phyloP scores from a whole-genome alignment of 23 tunicate genomes.

The Clavelina lepadiformis region DNA sequence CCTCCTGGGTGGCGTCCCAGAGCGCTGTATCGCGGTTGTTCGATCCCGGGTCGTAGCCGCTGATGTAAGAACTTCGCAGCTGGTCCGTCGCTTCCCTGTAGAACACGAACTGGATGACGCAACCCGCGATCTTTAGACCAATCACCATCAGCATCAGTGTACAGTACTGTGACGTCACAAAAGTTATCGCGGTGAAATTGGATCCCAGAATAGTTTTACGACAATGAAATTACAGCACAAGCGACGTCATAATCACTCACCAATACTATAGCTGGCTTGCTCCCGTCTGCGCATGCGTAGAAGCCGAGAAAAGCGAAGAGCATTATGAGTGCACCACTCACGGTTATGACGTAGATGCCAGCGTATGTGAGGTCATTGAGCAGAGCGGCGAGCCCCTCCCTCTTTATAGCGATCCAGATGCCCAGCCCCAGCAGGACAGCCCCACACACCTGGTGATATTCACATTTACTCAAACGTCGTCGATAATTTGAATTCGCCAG shows the following conservation, averaged over 20 bases:
- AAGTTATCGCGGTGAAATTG: background rate
- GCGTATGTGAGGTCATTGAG: constrained; percentile 35
- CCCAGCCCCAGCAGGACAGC: constrained; percentile 74
- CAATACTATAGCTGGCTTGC: constrained; percentile 48
- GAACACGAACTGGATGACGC: constrained; percentile 46
- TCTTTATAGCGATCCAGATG: constrained; percentile 52
- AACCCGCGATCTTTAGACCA: constrained; percentile 45
- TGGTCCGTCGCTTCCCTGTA: constrained; percentile 18
- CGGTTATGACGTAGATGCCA: constrained; percentile 54
- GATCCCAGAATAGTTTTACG: too few species aligned
- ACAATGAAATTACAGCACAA: too few species aligned
- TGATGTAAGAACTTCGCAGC: constrained; percentile 27
- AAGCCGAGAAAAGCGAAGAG: constrained; percentile 56
- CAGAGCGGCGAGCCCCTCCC: constrained; percentile 16
- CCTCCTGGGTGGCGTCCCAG: constrained; percentile 61
- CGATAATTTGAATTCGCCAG: too few species aligned
- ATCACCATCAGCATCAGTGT: constrained; percentile 34
- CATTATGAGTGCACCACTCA: constrained; percentile 60
- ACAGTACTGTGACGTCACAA: constrained; percentile 41
- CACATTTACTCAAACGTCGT: background rate
- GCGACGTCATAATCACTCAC: constrained; percentile 55
- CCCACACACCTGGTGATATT: constrained; percentile 47
- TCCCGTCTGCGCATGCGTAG: constrained; percentile 33
- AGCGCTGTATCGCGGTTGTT: constrained; percentile 9
- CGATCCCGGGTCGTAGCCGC: constrained; percentile 19